Evolutionary conservation across 2,888 invertebrate genomes (phyloP), one percentile per base, ranked within the genome.

Genomic region (Ichneumoninae sp.): DNA sequence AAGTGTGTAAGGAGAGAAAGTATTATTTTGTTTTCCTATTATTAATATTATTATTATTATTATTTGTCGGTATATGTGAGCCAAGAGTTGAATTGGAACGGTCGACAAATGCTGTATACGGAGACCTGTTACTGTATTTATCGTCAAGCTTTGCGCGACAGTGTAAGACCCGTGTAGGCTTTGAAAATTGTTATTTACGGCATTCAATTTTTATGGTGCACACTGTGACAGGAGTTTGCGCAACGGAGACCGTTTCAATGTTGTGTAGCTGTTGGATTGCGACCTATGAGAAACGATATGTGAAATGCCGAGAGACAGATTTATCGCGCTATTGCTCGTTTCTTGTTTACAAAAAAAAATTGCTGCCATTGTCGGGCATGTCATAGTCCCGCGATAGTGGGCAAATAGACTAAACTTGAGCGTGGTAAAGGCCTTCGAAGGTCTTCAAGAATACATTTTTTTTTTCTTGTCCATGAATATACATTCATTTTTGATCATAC

Each of bases 121-220:
- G 33, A 36, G 16, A 65, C 40, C 16, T 40, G 40, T 65, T 19
- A 63, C 63, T 33, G 54, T 40, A 73, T 57, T 40, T 47, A 75
- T 63, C 33, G 75, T 33, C 54, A 52, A 80, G 68, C 13, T 33
- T 40, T 33, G 54, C 71, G 40, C 63, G 68, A 77, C 76, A 73
- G 40, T 74, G 13, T 26, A 66, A 66, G 47, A 69, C 52, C 47
- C 77, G 84, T 75, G 84, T 85, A 81, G 84, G 81, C 78, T 81
- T 85, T 78, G 78, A 66, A 85, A 81, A 85, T 85, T 78, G 78
- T 85, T 85, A 85, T 85, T 85, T 85, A 85, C 70, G 70, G 71
- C 75, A 70, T 13, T 74, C 65, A 47, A 70, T 54, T 69, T 50
- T 70, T 40, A n/a, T 66, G 40, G 40, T 40, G 40, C 44, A 44